A percentile compares a stretch with the other conserved stretches of the same genome.
Evolutionary conservation across 2,113 vertebrate species (phyloP).

Genomic region (Neogobius melanostomus): DNA sequence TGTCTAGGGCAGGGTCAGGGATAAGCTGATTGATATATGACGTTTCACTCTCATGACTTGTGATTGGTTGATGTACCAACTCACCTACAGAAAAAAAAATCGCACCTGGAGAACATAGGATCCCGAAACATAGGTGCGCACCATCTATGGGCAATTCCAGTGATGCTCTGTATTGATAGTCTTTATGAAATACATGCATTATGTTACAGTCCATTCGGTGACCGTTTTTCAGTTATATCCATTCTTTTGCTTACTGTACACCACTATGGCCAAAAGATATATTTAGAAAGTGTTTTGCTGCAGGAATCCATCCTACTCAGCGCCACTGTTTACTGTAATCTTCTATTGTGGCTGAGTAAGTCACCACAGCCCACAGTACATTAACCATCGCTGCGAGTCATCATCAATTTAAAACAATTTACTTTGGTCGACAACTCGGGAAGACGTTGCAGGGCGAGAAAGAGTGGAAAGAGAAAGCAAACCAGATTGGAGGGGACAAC

Average conservation of each 20-base stretch:
- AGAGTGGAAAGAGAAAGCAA: background rate
- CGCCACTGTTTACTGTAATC: conserved; percentile 27
- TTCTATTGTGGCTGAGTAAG: conserved; percentile 22
- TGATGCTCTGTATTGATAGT: too few species aligned
- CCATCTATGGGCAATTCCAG: too few species aligned
- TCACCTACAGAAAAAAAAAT: too few species aligned
- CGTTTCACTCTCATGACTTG: too few species aligned
- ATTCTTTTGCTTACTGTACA: background rate
- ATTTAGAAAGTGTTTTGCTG: conserved; percentile 1
- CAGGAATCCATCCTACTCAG: conserved; percentile 13
- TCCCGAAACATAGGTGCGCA: too few species aligned
- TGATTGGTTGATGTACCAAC: too few species aligned
- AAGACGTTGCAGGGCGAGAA: conserved; percentile 57
- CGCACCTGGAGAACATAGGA: too few species aligned
- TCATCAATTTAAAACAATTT: conserved; percentile 65
- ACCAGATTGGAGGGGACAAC: conserved; percentile 22
- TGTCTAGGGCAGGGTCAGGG: too few species aligned
- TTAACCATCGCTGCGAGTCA: conserved; percentile 60
- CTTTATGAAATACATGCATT: background rate
- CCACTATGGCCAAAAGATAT: background rate
- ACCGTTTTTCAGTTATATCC: background rate
- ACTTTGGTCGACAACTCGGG: conserved; percentile 57
- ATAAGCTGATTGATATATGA: too few species aligned
- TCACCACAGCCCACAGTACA: conserved; percentile 21
- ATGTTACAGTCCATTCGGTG: background rate